A percentile compares a stretch with the other conserved stretches of the same genome.
Conservation (phyloP, 2,888 invertebrate genomes). For the Heteromyza rotundicornis region DNA sequence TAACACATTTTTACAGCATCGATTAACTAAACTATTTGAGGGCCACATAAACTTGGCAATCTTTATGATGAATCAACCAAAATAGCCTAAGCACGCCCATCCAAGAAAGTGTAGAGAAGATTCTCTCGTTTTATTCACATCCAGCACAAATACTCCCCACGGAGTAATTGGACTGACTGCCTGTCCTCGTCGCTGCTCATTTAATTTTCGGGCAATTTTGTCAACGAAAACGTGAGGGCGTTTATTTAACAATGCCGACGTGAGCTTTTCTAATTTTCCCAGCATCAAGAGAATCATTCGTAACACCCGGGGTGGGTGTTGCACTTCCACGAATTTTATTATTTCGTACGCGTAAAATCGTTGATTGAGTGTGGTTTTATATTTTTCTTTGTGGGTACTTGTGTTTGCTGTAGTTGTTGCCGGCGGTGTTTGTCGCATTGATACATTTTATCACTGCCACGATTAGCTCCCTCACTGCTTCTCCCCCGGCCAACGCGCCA, state of each 20-base stretch:
- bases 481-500: conserved; percentile 8
- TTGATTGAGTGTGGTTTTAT: conserved; percentile 21
- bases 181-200: conserved; percentile 5
- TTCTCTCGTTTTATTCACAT: too few relatives aligned
- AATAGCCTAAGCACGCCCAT: too few relatives aligned
- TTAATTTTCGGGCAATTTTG: conserved; percentile 22
- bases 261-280: conserved; percentile 2
- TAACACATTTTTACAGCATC: conserved; percentile 18
- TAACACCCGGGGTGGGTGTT: not conserved
- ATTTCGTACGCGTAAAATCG: conserved; percentile 23
- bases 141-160: conserved; percentile 14
- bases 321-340: conserved; percentile 8
- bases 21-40: conserved; percentile 27
- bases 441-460: not conserved
- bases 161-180: conserved; percentile 12
- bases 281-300: not conserved
- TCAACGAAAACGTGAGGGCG: conserved; percentile 16
- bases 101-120: too few relatives aligned
- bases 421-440: not conserved
- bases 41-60: too few relatives aligned
- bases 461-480: not conserved
- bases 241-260: conserved; percentile 19
- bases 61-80: not conserved
- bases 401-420: not conserved
- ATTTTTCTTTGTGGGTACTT: not conserved